Percentiles rank a stretch among this genome's conserved stretches.
Evolutionary conservation across 2,113 vertebrate species (phyloP).

Genomic region (Typhlomys cinereus): DNA sequence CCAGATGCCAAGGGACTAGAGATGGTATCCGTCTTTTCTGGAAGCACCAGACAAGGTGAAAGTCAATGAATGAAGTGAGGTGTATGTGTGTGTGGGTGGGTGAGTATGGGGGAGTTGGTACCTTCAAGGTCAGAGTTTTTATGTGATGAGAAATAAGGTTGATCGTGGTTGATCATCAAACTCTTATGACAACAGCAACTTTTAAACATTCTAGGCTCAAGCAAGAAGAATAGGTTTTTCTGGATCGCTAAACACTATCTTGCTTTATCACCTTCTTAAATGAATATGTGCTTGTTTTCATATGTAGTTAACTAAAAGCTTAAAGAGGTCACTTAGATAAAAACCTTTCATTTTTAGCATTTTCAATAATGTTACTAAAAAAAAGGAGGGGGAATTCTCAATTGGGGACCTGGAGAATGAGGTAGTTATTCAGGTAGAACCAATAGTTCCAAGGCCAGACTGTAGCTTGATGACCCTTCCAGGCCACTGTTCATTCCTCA

Average conservation of each 20-base stretch:
- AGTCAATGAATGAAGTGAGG: background rate
- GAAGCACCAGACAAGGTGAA: background rate
- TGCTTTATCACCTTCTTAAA: background rate
- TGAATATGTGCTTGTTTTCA: background rate
- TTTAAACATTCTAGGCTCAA: background rate
- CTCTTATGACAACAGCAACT: background rate
- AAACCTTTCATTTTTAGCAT: background rate
- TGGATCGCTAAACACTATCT: background rate
- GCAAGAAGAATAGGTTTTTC: constrained; percentile 15
- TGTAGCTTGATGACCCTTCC: background rate
- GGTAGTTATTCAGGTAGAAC: background rate
- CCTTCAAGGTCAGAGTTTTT: background rate
- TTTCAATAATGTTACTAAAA: background rate
- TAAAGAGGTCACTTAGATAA: background rate
- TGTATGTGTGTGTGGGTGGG: no score
- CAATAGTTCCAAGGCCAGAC: background rate
- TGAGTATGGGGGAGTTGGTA: no score
- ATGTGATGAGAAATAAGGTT: background rate
- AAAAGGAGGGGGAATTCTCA: background rate
- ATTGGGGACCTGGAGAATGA: background rate
- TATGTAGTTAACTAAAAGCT: background rate
- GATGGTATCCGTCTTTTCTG: background rate
- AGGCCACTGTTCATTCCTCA: accelerated
- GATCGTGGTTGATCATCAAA: background rate
- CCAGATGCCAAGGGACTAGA: background rate